Evolutionary conservation across 2,113 vertebrate genomes (phyloP).

Genomic region (Balaeniceps rex): DNA sequence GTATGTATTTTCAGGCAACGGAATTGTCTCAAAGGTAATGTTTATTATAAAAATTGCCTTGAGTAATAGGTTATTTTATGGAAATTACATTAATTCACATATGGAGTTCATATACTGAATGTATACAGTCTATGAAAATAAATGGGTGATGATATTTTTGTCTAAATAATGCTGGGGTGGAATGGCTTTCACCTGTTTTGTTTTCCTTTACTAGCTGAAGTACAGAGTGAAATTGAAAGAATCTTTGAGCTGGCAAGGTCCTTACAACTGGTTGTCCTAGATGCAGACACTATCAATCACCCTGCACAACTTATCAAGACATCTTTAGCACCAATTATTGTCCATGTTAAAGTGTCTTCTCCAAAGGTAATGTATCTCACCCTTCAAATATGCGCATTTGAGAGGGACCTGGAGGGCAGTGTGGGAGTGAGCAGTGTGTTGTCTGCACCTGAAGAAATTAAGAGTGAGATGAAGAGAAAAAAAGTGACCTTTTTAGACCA

Average conservation of each 20-base stretch:
- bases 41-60: not conserved
- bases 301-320: conserved; percentile 97
- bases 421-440: not conserved
- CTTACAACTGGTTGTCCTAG: conserved; percentile 93
- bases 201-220: conserved; percentile 81
- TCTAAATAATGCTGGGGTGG: not conserved
- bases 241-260: conserved; percentile 97
- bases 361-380: conserved; percentile 83
- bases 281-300: conserved; percentile 98
- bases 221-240: conserved; percentile 97
- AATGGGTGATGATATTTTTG: not conserved
- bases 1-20: not conserved
- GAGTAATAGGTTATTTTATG: not conserved
- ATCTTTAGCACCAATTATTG: conserved; percentile 95
- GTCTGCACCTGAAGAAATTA: not conserved
- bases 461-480: not conserved
- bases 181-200: not conserved
- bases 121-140: not conserved
- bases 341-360: conserved; percentile 98
- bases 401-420: not conserved
- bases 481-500: not conserved
- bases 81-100: not conserved
- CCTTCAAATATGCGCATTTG: not conserved
- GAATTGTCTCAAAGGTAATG: not conserved
- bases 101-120: not conserved